Evolutionary conservation across 92 coral and sea anemone genomes (phyloP).

Genomic region (Zoanthus gigantus): DNA sequence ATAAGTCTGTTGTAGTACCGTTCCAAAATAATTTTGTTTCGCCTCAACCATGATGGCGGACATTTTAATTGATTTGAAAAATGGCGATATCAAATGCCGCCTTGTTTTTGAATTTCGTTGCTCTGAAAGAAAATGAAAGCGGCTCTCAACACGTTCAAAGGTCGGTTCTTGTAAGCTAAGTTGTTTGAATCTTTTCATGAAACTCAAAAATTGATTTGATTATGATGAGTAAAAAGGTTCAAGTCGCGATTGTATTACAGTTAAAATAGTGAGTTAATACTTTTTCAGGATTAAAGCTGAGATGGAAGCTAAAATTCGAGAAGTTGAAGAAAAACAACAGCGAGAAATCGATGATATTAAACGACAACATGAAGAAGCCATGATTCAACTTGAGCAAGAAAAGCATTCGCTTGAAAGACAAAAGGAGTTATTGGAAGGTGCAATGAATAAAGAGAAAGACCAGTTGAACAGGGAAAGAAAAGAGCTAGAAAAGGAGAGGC

Average conservation of each 20-base stretch:
- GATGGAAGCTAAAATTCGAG: slow-evolving; percentile 78
- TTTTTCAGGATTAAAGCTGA: slow-evolving; percentile 76
- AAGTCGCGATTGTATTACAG: not conserved
- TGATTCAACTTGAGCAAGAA: slow-evolving; percentile 82
- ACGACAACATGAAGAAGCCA: slow-evolving; percentile 72
- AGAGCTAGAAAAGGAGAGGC: slow-evolving; percentile 86
- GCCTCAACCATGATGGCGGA: not conserved
- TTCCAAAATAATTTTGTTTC: not conserved
- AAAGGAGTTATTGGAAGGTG: slow-evolving; percentile 83
- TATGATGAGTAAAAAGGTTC: not conserved
- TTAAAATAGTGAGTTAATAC: not conserved
- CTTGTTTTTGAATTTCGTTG: not conserved
- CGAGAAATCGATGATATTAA: slow-evolving; percentile 79
- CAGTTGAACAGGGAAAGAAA: slow-evolving; percentile 83
- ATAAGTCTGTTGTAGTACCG: not conserved
- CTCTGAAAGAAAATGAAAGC: slow-evolving; percentile 16
- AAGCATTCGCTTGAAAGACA: slow-evolving; percentile 79
- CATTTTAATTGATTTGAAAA: not conserved
- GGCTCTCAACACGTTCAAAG: slow-evolving; percentile 10
- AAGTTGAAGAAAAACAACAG: slow-evolving; percentile 72
- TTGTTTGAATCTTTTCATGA: not conserved
- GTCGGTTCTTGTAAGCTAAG: not conserved
- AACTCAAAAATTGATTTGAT: not conserved
- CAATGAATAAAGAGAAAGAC: slow-evolving; percentile 84
- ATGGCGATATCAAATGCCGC: slow-evolving; percentile 21